Base-by-base conservation (phyloP, 2,797 vertebrate genomes). In the Gadopsis marmoratus region DNA sequence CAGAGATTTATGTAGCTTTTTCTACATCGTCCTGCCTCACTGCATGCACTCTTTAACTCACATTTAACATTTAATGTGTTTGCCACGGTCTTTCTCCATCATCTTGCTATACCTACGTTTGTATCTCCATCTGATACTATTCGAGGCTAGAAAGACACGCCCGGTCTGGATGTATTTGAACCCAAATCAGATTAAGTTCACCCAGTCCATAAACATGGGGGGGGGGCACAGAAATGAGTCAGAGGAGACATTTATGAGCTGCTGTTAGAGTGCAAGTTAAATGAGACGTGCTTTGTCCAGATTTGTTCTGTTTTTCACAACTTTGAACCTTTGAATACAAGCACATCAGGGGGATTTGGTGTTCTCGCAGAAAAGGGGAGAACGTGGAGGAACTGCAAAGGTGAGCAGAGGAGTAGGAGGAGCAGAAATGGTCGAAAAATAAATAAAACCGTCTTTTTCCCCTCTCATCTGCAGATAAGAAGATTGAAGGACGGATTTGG, bases 401-500 rank as follows among this genome's bases (percentile, higher is more conserved):
- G 63, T 63, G 59, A 66, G 29, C 31, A 56, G 58, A 31, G 21
- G 37, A 68, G 55, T 23, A 68, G 47, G 72, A 62, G 61, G 63
- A 75, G 53, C 31, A 71, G 58, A 79, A 67, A 63, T 31, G 58
- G 62, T 78, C 14, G 6, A 21, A 75, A 23, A 75, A 45, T 51
- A 72, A 80, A 88, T 65, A 71, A 65, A 63, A 69, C 3, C 37
- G 29, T 10, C n/a, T 45, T 55, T 76, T 5, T 62, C 19, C 4
- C 31, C 45, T 2, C 50, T 55, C 43, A 75, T 83, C 66, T 58
- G 1, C 43, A 77, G 83, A 87, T 81, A 54, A 72, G 62, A 73
- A 29, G 55, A 61, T 26, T 71, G 47, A 83, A 65, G 7, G 29
- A 50, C 63, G 61, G 76, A 84, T 86, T 85, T 85, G 48, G 39